Base-by-base conservation (phyloP, 2,113 vertebrate genomes). In the Tychaedon coryphoeus region DNA sequence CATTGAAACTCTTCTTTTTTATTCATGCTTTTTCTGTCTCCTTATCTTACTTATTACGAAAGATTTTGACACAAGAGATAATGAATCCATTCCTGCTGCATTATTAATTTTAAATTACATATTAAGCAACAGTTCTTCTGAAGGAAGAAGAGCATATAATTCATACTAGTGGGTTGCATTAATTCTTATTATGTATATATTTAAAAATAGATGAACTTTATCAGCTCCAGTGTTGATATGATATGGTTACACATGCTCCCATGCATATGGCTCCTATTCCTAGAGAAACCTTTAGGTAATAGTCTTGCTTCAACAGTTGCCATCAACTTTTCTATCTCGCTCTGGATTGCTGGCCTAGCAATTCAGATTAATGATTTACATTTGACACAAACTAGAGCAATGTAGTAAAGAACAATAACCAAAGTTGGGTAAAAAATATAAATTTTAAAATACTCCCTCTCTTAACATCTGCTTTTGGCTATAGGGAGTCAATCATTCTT, bases 41-140 rank as follows among this genome's bases (percentile, higher is more conserved):
- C 38, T 86, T 77, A 50, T 67, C 57, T 90, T 81, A 74, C 60
- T 87, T 85, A 70, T 87, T 74, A 85, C 13, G 18, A 87, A 73
- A 24, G 34, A 90, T 82, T 96, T 90, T 88, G 61, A 79, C 86
- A 93, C 24, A 33, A 71, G 36, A 77, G 47, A 71, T 90, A 93
- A 94, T 78, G 29, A 93, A 87, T 91, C 73, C 31, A 62, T 89
- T 72, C 51, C 64, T 74, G 19, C 17, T 74, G 26, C 7, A 8
- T 91, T 85, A 85, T 92, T 94, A 81, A 94, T 88, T 87, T 81
- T 74, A 38, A 88, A 71, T 78, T 90, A 74, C 61, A 51, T 85
- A 67, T 74, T 90, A 78, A 90, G 54, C 36, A 90, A 45, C 73
- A 81, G 70, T 60, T 62, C 81, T 81, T 93, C 57, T 85, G 57